phyloP scores from a whole-genome alignment of 1,140 invertebrate genomes.

The Caerostris extrusa region DNA sequence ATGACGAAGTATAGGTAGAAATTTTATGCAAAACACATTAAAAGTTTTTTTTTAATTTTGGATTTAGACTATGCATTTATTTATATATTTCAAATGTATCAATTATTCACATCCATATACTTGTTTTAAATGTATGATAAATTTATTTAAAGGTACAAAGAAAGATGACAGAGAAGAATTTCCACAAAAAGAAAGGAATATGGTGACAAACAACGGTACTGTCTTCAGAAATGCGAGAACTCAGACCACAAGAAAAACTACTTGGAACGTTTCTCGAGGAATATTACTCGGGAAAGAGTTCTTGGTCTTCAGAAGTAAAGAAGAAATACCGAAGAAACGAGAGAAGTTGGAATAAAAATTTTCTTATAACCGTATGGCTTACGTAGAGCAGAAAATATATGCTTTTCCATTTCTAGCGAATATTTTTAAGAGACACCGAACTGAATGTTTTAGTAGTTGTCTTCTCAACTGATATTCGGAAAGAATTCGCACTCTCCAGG shows the following conservation, averaged over 20 bases:
- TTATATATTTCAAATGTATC: too few relatives aligned
- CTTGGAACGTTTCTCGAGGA: conserved; percentile 36
- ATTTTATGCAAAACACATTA: too few relatives aligned
- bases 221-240: conserved; percentile 51
- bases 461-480: conserved; percentile 70
- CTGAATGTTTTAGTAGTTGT: conserved; percentile 76
- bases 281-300: conserved; percentile 30
- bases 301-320: conserved; percentile 38
- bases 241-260: conserved; percentile 56
- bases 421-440: conserved; percentile 71
- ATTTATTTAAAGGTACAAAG: background rate
- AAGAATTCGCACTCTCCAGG: conserved; percentile 70
- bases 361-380: conserved; percentile 68
- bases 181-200: background rate
- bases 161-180: background rate
- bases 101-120: too few relatives aligned
- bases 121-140: conserved; percentile 1
- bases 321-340: conserved; percentile 50
- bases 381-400: conserved; percentile 74
- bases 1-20: too few relatives aligned
- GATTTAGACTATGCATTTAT: too few relatives aligned
- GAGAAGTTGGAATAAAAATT: conserved; percentile 66
- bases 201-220: conserved; percentile 64
- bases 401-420: conserved; percentile 71
- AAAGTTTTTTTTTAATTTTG: too few relatives aligned